These are phyloP conservation scores for Junonia oenone DNA, from an alignment of 2,888 invertebrate species.

Conservation along the genomic window DNA sequence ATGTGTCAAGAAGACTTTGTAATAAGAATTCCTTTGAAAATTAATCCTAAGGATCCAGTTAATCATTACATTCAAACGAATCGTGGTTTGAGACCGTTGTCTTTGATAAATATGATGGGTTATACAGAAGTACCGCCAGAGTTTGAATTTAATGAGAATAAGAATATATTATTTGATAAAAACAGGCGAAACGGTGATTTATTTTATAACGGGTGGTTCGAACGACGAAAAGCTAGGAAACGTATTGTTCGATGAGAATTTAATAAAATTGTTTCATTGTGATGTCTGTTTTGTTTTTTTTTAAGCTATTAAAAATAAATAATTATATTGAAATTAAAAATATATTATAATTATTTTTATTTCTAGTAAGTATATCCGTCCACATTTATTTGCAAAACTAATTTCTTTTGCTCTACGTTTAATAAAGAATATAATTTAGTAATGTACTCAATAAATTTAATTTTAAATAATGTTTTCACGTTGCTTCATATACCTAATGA, in stretches of 20 bases:
- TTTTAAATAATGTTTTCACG: too few species aligned
- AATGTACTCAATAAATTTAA: too few species aligned
- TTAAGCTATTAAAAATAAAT: too few species aligned
- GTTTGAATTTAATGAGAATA: slow-evolving; percentile 20
- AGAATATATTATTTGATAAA: slow-evolving; percentile 27
- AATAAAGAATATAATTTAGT: too few species aligned
- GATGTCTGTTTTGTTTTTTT: too few species aligned
- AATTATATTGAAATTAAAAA: too few species aligned
- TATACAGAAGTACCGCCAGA: slow-evolving; percentile 36
- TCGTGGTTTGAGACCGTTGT: slow-evolving; percentile 32
- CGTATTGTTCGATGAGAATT: background rate
- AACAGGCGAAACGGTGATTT: slow-evolving; percentile 4
- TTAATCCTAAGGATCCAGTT: slow-evolving; percentile 25
- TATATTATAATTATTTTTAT: too few species aligned
- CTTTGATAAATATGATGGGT: slow-evolving; percentile 34
- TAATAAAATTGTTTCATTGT: background rate
- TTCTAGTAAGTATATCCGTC: too few species aligned
- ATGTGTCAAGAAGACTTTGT: slow-evolving; percentile 18
- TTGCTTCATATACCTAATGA: too few species aligned
- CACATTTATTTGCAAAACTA: too few species aligned
- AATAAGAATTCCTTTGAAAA: slow-evolving; percentile 27
- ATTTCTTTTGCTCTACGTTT: too few species aligned
- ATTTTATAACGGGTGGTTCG: background rate
- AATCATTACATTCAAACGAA: slow-evolving; percentile 38
- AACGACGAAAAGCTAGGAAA: slow-evolving; percentile 8